Evolutionary conservation across 1,140 invertebrate species (phyloP), one percentile per base, ranked within the genome.

Genomic region (Drosophila cardini): DNA sequence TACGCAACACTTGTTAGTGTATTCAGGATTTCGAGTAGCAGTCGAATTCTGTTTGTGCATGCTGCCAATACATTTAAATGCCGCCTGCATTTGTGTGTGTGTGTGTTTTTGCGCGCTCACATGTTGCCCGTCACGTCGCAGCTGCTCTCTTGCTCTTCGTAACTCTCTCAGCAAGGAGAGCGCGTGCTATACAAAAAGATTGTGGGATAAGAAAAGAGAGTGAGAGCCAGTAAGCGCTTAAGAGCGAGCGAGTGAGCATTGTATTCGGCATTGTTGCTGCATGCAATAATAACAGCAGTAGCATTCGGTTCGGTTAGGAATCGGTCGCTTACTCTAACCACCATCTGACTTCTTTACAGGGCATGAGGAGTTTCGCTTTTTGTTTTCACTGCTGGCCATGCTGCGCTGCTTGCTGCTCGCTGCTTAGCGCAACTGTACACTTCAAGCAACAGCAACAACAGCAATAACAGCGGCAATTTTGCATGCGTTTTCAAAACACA

Each of bases 401-500:
- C 55, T 72, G 62, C 70, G 63, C 56, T 69, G 21, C 21, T 26
- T 26, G 21, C 21, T 26, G 21, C 21, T 26, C 70, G 63, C 56
- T 69, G 71, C 50, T 73, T 73, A 73, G 71, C 71, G 71, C 57
- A 73, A 73, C 71, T 73, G 71, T 73, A 73, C 71, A 69, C 48
- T 16, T 32, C 21, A 26, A 26, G 21, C 21, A 26, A 26, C 21
- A 26, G 21, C 21, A 53, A 11, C 46, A 40, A 21, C n/a, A 52
- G 34, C 60, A 64, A 21, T 45, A 38, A 15, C 61, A 67, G 30
- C 42, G 45, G 21, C 50, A 52, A 36, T 43, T 58, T 58, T 67
- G 79, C 63, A 80, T 85, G 80, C 77, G 80, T 84, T 84, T 84
- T 76, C 77, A 80, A 76, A 84, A 77, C 64, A 85, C 63, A 80